These are phyloP conservation scores for Pseudopodoces humilis DNA, from an alignment of 2,113 vertebrate species.

Conservation along the genomic window DNA sequence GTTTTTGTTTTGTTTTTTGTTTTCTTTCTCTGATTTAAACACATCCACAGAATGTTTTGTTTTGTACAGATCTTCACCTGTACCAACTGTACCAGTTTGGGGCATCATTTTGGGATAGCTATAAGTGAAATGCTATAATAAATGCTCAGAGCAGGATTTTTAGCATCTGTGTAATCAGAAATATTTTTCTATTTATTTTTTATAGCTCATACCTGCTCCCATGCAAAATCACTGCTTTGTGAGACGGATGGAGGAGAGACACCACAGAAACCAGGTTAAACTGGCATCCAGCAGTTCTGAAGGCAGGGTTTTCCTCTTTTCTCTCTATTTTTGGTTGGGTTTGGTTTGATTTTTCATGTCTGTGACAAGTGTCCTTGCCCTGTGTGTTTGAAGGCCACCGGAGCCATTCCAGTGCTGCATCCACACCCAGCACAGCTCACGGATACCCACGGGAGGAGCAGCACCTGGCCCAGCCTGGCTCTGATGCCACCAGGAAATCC, in stretches of 20 bases:
- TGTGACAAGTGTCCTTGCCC: neutral
- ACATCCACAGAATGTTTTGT: neutral
- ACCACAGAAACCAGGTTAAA: neutral
- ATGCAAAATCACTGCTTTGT: neutral
- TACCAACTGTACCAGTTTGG: neutral
- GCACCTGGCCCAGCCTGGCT: neutral
- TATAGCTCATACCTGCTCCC: neutral
- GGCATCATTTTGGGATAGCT: neutral
- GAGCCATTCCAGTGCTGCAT: neutral
- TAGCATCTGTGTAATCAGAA: neutral
- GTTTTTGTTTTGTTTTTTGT: neutral
- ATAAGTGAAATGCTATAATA: neutral
- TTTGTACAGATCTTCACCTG: neutral
- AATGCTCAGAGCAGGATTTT: neutral
- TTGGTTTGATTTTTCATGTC: neutral
- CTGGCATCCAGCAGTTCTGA: neutral
- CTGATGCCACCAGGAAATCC: neutral
- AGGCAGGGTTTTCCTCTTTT: neutral
- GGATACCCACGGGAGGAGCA: neutral
- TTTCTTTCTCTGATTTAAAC: neutral
- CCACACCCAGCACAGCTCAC: accelerated
- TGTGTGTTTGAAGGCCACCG: neutral
- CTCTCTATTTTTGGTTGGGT: neutral
- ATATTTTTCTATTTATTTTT: neutral
- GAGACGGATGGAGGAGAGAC: neutral